Evolutionary conservation across 2,888 invertebrate species (phyloP).

Genomic region (Slavum lentiscoides): DNA sequence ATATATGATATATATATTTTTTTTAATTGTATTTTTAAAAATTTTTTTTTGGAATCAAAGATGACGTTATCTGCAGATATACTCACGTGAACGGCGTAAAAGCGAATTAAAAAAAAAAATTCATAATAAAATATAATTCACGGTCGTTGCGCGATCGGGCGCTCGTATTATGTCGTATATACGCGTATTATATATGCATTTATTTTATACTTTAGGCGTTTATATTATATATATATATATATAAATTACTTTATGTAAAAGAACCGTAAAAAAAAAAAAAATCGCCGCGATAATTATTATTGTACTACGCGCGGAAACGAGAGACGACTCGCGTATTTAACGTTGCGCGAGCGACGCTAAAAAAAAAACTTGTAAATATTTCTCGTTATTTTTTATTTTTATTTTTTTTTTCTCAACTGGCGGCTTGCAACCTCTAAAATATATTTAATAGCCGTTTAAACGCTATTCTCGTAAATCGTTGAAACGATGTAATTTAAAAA

Average conservation of each 20-base stretch:
- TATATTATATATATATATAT: background rate
- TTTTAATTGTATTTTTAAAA: too few relatives aligned
- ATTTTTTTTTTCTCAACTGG: background rate
- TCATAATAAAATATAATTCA: slow-evolving; percentile 5
- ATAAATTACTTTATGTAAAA: background rate
- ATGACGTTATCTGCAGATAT: too few relatives aligned
- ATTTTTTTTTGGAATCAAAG: too few relatives aligned
- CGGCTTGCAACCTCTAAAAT: too few relatives aligned
- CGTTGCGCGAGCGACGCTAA: background rate
- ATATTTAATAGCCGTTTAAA: background rate
- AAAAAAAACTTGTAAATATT: slow-evolving; percentile 12
- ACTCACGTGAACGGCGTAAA: background rate
- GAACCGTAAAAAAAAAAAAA: background rate
- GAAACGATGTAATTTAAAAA: slow-evolving; percentile 15
- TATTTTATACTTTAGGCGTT: too few relatives aligned
- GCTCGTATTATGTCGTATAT: slow-evolving; percentile 5
- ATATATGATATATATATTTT: too few relatives aligned
- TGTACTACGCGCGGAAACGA: slow-evolving; percentile 4
- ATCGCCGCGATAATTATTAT: slow-evolving; percentile 14
- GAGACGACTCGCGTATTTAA: slow-evolving; percentile 26
- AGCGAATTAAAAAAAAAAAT: slow-evolving; percentile 10
- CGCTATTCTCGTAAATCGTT: background rate
- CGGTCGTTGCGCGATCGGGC: slow-evolving; percentile 8
- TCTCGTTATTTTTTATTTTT: too few relatives aligned
- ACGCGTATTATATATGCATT: background rate